Conservation (phyloP, 2,888 invertebrate genomes). For the Drosophila kambysellisi region DNA sequence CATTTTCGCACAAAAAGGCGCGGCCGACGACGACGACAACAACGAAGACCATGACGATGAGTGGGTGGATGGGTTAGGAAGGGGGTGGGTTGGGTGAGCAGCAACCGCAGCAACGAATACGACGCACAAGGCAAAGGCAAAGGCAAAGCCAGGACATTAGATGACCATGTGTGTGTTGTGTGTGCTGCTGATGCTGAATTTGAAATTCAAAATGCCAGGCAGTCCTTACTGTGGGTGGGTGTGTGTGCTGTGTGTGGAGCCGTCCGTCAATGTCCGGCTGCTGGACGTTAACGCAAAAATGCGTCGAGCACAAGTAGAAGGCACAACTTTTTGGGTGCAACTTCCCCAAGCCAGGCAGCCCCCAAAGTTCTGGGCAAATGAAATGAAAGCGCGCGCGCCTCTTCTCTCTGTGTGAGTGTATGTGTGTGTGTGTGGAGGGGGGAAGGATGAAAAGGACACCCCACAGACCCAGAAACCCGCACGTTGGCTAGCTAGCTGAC, state of each 20-base stretch:
- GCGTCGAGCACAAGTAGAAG: conserved; percentile 76
- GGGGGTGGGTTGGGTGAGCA: neutral
- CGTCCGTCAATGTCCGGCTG: conserved; percentile 78
- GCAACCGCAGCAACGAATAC: conserved; percentile 41
- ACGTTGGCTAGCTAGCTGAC: conserved; percentile 19
- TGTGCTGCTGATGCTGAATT: conserved; percentile 66
- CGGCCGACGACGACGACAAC: conserved; percentile 56
- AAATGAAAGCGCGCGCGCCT: conserved; percentile 74
- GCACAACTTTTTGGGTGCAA: conserved; percentile 69
- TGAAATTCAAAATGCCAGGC: conserved; percentile 78
- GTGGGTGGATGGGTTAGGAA: conserved; percentile 7
- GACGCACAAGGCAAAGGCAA: conserved; percentile 56
- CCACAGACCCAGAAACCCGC: conserved; percentile 12
- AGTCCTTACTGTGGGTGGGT: conserved; percentile 32
- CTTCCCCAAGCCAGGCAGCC: conserved; percentile 29
- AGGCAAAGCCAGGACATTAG: conserved; percentile 51
- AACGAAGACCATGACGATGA: conserved; percentile 33
- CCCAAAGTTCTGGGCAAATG: conserved; percentile 54
- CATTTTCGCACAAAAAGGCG: conserved; percentile 78
- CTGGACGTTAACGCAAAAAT: conserved; percentile 77
- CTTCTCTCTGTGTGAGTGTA: conserved; percentile 25
- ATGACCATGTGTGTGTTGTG: conserved; percentile 40
- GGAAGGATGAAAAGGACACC: conserved; percentile 19
- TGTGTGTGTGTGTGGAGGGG: too few relatives aligned
- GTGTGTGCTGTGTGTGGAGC: conserved; percentile 21